Percentiles rank a stretch among this genome's conserved stretches.
These are phyloP conservation scores for Molossus alvarezi DNA, from an alignment of 2,797 vertebrate species.

Conservation along the genomic window DNA sequence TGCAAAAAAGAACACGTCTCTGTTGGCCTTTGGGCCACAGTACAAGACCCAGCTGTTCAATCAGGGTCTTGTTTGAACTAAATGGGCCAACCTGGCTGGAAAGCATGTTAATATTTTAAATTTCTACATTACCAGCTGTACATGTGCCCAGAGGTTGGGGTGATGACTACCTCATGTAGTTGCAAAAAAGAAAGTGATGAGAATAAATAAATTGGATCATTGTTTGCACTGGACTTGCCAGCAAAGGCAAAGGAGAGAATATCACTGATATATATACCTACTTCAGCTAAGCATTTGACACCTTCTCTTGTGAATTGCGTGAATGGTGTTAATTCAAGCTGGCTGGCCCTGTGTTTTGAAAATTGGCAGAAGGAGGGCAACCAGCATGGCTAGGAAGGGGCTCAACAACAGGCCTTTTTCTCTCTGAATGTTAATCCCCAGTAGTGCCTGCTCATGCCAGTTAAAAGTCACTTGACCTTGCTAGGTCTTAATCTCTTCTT, in stretches of 20 bases:
- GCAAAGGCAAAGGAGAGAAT: constrained; percentile 37
- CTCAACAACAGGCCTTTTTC: not conserved
- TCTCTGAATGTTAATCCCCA: constrained; percentile 25
- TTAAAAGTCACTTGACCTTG: constrained; percentile 61
- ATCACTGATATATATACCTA: not conserved
- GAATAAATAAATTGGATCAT: constrained; percentile 80
- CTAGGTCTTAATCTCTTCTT: not conserved
- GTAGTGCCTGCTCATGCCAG: not conserved
- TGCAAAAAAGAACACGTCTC: constrained; percentile 57
- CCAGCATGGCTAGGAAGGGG: not conserved
- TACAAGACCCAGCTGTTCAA: constrained; percentile 82
- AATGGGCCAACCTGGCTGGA: constrained; percentile 74
- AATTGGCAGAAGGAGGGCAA: constrained; percentile 22
- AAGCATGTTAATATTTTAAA: constrained; percentile 79
- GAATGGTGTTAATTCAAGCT: constrained; percentile 71
- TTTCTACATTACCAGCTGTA: constrained; percentile 78
- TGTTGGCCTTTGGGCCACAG: not conserved
- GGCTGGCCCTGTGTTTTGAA: constrained; percentile 47
- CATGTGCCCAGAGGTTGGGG: constrained; percentile 76
- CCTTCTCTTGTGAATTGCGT: constrained; percentile 56
- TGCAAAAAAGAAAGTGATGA: constrained; percentile 41
- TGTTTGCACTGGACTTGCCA: constrained; percentile 39
- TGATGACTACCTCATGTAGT: constrained; percentile 73
- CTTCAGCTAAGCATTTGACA: constrained; percentile 58
- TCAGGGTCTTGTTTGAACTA: constrained; percentile 69